Conservation (phyloP, 1,140 invertebrate species). For the Helicoverpa zea region DNA sequence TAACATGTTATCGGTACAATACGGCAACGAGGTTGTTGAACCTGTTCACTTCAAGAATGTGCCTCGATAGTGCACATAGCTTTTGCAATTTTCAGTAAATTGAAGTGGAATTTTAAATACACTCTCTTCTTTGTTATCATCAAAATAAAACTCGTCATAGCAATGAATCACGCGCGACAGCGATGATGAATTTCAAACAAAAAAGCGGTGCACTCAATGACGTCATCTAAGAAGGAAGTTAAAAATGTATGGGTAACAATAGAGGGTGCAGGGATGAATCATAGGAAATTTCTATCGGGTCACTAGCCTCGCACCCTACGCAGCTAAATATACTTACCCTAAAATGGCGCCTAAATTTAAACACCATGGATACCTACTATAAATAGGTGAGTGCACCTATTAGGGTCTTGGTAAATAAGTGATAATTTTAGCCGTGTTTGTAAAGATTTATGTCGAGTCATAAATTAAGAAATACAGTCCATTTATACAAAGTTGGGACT, state of each 20-base stretch:
- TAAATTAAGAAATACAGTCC: slow-evolving; percentile 12
- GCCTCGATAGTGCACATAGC: slow-evolving; percentile 36
- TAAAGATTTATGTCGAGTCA: slow-evolving; percentile 21
- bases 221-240: slow-evolving; percentile 77
- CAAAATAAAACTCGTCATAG: slow-evolving; percentile 68
- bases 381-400: slow-evolving; percentile 39
- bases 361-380: slow-evolving; percentile 41
- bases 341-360: slow-evolving; percentile 60
- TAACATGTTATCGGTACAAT: slow-evolving; percentile 54
- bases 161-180: slow-evolving; percentile 79
- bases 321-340: slow-evolving; percentile 71
- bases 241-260: slow-evolving; percentile 71
- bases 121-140: slow-evolving; percentile 42
- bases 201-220: slow-evolving; percentile 75
- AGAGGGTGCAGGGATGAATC: slow-evolving; percentile 84
- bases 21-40: slow-evolving; percentile 60
- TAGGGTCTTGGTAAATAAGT: slow-evolving; percentile 37
- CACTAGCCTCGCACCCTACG: slow-evolving; percentile 71
- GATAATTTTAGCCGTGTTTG: slow-evolving; percentile 41
- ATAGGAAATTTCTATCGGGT: slow-evolving; percentile 79
- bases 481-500: slow-evolving; percentile 27
- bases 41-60: slow-evolving; percentile 56
- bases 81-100: slow-evolving; percentile 22
- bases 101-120: slow-evolving; percentile 46
- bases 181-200: slow-evolving; percentile 72